phyloP scores from a whole-genome alignment of 2,888 invertebrate genomes.

The Hylaea fasciaria region DNA sequence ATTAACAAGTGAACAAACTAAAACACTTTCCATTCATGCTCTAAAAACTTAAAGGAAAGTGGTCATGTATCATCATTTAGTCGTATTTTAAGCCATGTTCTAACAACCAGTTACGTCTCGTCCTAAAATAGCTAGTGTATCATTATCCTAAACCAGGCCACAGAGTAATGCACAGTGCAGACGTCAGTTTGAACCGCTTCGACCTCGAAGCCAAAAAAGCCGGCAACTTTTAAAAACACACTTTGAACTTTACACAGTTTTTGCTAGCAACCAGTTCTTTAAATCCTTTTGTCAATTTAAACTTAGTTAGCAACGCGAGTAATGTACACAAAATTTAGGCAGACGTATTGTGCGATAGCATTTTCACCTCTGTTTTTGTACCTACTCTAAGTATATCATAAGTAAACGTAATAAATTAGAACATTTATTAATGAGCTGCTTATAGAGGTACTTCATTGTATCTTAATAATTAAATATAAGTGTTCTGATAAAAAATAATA shows the following conservation, averaged over 20 bases:
- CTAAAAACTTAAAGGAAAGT: slow-evolving; percentile 17
- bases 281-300: slow-evolving; percentile 53
- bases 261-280: slow-evolving; percentile 58
- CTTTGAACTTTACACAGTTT: slow-evolving; percentile 71
- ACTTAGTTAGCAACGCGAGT: slow-evolving; percentile 19
- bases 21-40: slow-evolving; percentile 9
- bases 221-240: slow-evolving; percentile 50
- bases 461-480: too few relatives aligned
- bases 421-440: too few relatives aligned
- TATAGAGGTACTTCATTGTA: too few relatives aligned
- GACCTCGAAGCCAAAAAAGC: slow-evolving; percentile 63
- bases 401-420: neutral
- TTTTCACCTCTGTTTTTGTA: slow-evolving; percentile 2
- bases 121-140: slow-evolving; percentile 39
- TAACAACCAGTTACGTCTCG: slow-evolving; percentile 5
- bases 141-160: slow-evolving; percentile 47
- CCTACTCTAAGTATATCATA: neutral
- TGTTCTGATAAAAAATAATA: too few relatives aligned
- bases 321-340: neutral
- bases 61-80: neutral
- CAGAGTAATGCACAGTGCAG: slow-evolving; percentile 21
- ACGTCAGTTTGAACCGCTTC: slow-evolving; percentile 37
- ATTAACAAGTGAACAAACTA: neutral
- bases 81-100: neutral
- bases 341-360: neutral